Conservation (phyloP, 2,113 vertebrate species). For the Paramormyrops kingsleyae region DNA sequence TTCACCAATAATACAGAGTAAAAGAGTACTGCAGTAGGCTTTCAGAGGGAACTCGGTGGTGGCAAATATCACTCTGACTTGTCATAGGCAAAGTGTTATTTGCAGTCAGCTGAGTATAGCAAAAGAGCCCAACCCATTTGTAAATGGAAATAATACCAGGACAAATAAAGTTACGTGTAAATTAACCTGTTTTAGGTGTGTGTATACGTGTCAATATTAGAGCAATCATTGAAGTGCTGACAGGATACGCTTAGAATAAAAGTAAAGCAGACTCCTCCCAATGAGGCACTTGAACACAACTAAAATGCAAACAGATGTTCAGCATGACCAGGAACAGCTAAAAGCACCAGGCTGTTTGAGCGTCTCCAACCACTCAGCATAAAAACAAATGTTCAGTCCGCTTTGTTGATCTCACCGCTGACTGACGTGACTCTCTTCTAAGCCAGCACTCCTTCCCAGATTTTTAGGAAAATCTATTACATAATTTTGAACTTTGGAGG, state of each 20-base stretch:
- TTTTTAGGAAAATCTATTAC: constrained; percentile 30
- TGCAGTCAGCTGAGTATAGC: background rate
- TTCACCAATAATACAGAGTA: background rate
- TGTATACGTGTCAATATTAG: background rate
- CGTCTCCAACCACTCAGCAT: background rate
- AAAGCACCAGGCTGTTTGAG: constrained; percentile 12
- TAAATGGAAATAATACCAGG: background rate
- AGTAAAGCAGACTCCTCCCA: background rate
- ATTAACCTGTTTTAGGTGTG: background rate
- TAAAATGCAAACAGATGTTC: constrained; percentile 25
- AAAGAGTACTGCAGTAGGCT: background rate
- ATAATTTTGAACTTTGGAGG: constrained; percentile 32
- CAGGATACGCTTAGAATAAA: background rate
- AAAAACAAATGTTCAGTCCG: background rate
- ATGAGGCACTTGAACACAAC: constrained; percentile 55
- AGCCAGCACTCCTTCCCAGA: background rate
- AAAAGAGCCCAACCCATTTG: background rate
- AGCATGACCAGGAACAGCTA: constrained; percentile 43
- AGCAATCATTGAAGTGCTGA: background rate
- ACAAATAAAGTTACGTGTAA: background rate
- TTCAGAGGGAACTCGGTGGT: background rate
- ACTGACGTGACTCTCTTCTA: background rate
- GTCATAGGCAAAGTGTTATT: background rate
- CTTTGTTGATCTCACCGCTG: background rate
- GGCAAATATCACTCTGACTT: background rate